These are phyloP conservation scores for Aporophyla nigra DNA, from an alignment of 2,888 invertebrate species.

Conservation along the genomic window DNA sequence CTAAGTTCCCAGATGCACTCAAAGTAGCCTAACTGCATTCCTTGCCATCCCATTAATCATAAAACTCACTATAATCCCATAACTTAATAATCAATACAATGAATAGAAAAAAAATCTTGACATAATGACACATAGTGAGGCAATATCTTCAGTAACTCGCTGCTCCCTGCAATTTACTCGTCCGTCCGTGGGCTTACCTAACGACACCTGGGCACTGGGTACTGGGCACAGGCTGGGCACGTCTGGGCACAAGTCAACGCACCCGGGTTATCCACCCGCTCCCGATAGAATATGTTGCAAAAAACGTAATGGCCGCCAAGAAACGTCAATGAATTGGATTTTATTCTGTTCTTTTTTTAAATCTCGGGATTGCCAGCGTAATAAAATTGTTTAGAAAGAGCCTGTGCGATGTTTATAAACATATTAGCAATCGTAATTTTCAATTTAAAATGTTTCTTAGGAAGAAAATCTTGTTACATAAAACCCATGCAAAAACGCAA, in stretches of 20 bases:
- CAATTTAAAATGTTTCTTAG: constrained; percentile 7
- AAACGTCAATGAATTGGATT: constrained; percentile 60
- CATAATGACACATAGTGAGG: constrained; percentile 59
- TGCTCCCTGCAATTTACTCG: constrained; percentile 60
- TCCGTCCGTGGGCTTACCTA: constrained; percentile 31
- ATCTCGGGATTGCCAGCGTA: constrained; percentile 25
- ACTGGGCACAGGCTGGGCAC: constrained; percentile 42
- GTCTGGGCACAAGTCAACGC: constrained; percentile 59
- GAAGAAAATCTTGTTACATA: constrained; percentile 14
- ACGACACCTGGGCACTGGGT: constrained; percentile 57
- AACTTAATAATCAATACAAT: constrained; percentile 47
- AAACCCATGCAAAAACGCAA: constrained; percentile 1
- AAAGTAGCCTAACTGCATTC: constrained; percentile 22
- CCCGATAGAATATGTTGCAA: constrained; percentile 61
- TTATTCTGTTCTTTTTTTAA: constrained; percentile 32
- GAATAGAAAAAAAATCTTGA: constrained; percentile 32
- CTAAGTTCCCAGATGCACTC: constrained; percentile 22
- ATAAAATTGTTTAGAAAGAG: constrained; percentile 26
- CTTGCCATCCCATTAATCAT: constrained; percentile 49
- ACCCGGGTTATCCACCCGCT: constrained; percentile 63
- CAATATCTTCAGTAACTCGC: constrained; percentile 54
- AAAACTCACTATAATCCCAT: constrained; percentile 35
- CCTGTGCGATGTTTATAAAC: constrained; percentile 12
- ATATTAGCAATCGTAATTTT: constrained; percentile 22
- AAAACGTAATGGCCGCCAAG: constrained; percentile 55